Percentiles rank a stretch among this genome's conserved stretches.
Conservation (phyloP, 2,888 invertebrate species). For the Patella caerulea region DNA sequence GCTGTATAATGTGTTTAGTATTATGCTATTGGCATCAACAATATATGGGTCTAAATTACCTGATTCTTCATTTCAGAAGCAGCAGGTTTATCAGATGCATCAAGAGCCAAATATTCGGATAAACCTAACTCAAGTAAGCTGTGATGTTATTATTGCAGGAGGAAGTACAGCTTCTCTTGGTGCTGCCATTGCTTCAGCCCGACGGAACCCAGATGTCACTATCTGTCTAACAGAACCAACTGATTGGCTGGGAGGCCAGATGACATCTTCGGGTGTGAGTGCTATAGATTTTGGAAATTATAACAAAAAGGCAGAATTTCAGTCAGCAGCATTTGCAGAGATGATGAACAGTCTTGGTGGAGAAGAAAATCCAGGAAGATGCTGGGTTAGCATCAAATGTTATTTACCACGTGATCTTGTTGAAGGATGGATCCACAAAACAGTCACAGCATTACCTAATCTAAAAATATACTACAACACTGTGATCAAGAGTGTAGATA, state of each 20-base stretch:
- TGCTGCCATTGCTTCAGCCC: conserved; percentile 31
- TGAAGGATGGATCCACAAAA: conserved; percentile 27
- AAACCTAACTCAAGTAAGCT: conserved; percentile 11
- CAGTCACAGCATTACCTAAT: conserved; percentile 23
- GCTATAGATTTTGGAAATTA: conserved; percentile 34
- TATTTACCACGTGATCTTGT: conserved; percentile 31
- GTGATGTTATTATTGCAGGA: conserved; percentile 39
- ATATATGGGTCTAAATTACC: too few species aligned
- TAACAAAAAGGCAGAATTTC: conserved; percentile 27
- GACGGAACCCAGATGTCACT: conserved; percentile 1
- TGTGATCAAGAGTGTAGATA: conserved; percentile 26
- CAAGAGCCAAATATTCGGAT: neutral
- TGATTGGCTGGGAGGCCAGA: conserved; percentile 41
- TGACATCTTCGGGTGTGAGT: conserved; percentile 36
- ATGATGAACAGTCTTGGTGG: conserved; percentile 32
- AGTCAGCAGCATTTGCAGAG: conserved; percentile 28
- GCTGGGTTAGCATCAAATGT: conserved; percentile 38
- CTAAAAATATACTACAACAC: conserved; percentile 36
- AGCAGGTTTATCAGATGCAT: neutral
- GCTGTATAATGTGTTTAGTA: too few species aligned
- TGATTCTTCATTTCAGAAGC: neutral
- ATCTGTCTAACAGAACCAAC: conserved; percentile 39
- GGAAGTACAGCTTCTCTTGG: conserved; percentile 38
- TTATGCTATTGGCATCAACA: too few species aligned
- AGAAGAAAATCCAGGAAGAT: conserved; percentile 32